A percentile compares a stretch with the other conserved stretches of the same genome.
Conservation (phyloP, 1,140 invertebrate genomes). For the Dendrolimus punctatus region DNA sequence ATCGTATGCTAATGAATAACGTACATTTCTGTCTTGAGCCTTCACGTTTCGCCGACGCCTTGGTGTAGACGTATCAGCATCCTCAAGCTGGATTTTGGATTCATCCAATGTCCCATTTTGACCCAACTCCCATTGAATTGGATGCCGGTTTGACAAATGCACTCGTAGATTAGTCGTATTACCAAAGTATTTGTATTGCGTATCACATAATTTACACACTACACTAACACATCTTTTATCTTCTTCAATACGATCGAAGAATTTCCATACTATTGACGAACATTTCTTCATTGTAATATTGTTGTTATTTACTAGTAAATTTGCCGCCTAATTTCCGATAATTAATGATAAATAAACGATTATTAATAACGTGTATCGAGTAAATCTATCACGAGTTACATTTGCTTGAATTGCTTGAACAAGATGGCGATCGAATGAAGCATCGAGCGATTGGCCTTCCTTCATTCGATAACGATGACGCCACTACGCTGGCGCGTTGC, state of each 20-base stretch:
- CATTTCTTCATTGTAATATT: constrained; percentile 55
- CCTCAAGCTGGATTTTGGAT: constrained; percentile 29
- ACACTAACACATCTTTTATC: constrained; percentile 49
- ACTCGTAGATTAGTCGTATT: constrained; percentile 60
- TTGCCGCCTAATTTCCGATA: constrained; percentile 40
- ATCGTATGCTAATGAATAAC: constrained; percentile 57
- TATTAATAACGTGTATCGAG: constrained; percentile 43
- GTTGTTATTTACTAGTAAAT: constrained; percentile 42
- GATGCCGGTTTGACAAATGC: constrained; percentile 57
- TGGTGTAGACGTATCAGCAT: constrained; percentile 38
- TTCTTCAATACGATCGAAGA: constrained; percentile 59
- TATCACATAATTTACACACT: constrained; percentile 64
- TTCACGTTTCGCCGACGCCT: constrained; percentile 28
- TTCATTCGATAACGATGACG: constrained; percentile 32
- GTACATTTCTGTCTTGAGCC: constrained; percentile 50
- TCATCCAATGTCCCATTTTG: constrained; percentile 51
- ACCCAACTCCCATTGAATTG: constrained; percentile 58
- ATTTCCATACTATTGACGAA: constrained; percentile 57
- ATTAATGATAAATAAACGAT: constrained; percentile 46
- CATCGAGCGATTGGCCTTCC: constrained; percentile 38
- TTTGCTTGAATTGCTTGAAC: constrained; percentile 20
- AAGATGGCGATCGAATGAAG: constrained; percentile 57
- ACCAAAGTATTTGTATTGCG: constrained; percentile 59
- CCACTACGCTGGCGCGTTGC: constrained; percentile 3
- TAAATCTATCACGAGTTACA: constrained; percentile 35